Evolutionary conservation across 1,140 invertebrate species (phyloP).

Genomic region (Oscheius sp.): DNA sequence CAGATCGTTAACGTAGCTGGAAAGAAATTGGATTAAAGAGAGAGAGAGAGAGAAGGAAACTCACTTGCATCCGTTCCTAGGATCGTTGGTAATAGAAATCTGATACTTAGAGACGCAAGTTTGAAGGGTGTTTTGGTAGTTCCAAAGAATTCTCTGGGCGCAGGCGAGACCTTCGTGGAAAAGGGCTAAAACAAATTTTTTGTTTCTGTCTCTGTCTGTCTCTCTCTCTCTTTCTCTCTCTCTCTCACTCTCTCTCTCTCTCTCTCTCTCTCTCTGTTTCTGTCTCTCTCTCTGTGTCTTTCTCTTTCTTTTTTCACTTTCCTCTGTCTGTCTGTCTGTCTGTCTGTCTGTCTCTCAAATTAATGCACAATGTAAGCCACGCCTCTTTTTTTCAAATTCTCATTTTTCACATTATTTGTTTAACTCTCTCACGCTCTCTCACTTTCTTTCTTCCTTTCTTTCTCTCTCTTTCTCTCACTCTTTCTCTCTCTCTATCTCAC

Average conservation of each 20-base stretch:
- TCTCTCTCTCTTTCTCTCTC: not conserved
- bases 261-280: not conserved
- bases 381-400: no score
- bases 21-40: not conserved
- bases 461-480: no score
- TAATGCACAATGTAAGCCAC: no score
- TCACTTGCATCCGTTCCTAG: slow-evolving; percentile 18
- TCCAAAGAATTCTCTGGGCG: slow-evolving; percentile 22
- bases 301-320: not conserved
- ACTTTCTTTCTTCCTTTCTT: no score
- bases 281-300: no score
- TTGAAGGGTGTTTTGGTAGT: slow-evolving; percentile 9
- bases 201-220: not conserved
- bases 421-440: no score
- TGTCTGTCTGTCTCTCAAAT: not conserved
- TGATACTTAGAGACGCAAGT: slow-evolving; percentile 20
- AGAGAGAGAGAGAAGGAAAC: not conserved
- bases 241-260: not conserved
- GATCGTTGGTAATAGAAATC: slow-evolving; percentile 7
- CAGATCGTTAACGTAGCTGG: slow-evolving; percentile 21
- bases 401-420: no score
- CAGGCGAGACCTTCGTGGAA: slow-evolving; percentile 22
- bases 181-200: slow-evolving; percentile 17
- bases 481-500: no score
- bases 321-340: not conserved